Percentiles rank a stretch among this genome's conserved stretches.
Evolutionary conservation across 2,797 vertebrate genomes (phyloP).

Genomic region (Sphaeramia orbicularis): DNA sequence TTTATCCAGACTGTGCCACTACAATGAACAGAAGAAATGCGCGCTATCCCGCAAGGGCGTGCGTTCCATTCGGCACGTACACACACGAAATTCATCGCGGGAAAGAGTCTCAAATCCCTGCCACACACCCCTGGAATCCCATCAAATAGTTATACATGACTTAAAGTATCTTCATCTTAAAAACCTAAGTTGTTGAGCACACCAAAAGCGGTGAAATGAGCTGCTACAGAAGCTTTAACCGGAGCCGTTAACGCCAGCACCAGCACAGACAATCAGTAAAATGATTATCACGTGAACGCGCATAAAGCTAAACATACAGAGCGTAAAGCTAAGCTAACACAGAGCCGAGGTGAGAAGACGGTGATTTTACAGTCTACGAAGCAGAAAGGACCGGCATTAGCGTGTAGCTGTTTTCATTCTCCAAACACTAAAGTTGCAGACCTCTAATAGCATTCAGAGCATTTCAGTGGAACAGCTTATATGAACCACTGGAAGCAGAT

Average conservation of each 20-base stretch:
- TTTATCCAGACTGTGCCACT: neutral
- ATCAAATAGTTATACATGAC: neutral
- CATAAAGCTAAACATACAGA: slow-evolving; percentile 41
- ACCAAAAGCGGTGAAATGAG: fast-evolving
- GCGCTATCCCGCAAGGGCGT: slow-evolving; percentile 6
- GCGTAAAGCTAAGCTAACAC: slow-evolving; percentile 18
- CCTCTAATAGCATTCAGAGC: neutral
- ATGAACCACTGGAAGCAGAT: too few relatives aligned
- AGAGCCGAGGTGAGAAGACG: neutral
- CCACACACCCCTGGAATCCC: fast-evolving
- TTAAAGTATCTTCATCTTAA: neutral
- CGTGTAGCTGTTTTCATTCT: too few relatives aligned
- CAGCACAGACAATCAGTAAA: neutral
- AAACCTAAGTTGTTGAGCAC: fast-evolving
- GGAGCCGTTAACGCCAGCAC: too few relatives aligned
- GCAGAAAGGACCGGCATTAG: too few relatives aligned
- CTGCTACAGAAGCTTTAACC: fast-evolving
- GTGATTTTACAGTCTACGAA: slow-evolving; percentile 1
- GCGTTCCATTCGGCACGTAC: slow-evolving; percentile 39
- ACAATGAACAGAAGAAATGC: neutral
- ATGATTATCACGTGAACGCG: slow-evolving; percentile 35
- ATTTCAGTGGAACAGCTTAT: too few relatives aligned
- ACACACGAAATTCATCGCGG: slow-evolving; percentile 13
- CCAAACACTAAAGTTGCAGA: too few relatives aligned
- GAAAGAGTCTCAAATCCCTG: neutral